These are phyloP conservation scores for Neoscelio sp. DNA, from an alignment of 2,888 invertebrate species.

Conservation along the genomic window DNA sequence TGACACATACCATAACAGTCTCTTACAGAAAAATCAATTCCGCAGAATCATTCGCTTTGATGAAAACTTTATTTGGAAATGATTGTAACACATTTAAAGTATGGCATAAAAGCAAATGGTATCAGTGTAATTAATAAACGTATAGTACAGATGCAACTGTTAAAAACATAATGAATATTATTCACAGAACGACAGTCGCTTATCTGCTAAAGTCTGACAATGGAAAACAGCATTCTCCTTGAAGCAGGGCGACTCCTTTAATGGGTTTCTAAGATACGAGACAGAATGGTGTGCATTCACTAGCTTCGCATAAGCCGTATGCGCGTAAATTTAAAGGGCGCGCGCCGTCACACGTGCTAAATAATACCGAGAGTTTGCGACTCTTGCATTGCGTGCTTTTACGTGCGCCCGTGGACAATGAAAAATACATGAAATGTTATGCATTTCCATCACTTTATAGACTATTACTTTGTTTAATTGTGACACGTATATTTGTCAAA, in stretches of 20 bases:
- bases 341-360: slow-evolving; percentile 66
- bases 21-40: slow-evolving; percentile 48
- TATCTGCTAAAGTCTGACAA: slow-evolving; percentile 62
- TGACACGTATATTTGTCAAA: slow-evolving; percentile 29
- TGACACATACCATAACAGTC: slow-evolving; percentile 49
- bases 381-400: slow-evolving; percentile 49
- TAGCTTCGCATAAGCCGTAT: slow-evolving; percentile 55
- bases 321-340: slow-evolving; percentile 66
- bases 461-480: slow-evolving; percentile 51
- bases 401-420: slow-evolving; percentile 47
- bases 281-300: slow-evolving; percentile 69
- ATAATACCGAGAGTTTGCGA: slow-evolving; percentile 65
- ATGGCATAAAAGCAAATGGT: too few species aligned
- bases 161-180: slow-evolving; percentile 60
- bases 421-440: slow-evolving; percentile 48
- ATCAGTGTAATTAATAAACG: slow-evolving; percentile 50
- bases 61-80: slow-evolving; percentile 41
- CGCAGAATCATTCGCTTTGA: slow-evolving; percentile 26
- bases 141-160: slow-evolving; percentile 58
- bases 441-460: slow-evolving; percentile 40
- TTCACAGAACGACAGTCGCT: slow-evolving; percentile 62
- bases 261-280: slow-evolving; percentile 76
- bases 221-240: slow-evolving; percentile 60
- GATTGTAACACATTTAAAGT: neutral
- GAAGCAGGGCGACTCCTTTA: slow-evolving; percentile 67